Conservation (phyloP, 1,140 invertebrate genomes). For the Linepithema humile region DNA sequence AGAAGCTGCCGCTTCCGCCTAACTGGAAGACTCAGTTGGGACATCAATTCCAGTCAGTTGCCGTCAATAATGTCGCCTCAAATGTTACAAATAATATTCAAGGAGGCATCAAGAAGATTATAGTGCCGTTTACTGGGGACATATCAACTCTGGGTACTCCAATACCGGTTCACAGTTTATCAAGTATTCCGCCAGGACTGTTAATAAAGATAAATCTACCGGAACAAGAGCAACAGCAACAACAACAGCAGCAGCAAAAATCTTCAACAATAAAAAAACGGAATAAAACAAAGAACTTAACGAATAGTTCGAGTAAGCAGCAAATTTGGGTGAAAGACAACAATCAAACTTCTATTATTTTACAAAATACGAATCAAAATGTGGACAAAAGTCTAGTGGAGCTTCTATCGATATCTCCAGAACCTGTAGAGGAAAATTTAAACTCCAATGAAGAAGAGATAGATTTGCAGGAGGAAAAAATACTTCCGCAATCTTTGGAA, state of each 20-base stretch:
- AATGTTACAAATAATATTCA: conserved; percentile 70
- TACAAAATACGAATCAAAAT: conserved; percentile 28
- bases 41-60: conserved; percentile 80
- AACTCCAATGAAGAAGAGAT: conserved; percentile 19
- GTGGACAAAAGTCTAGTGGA: conserved; percentile 58
- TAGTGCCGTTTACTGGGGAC: conserved; percentile 80
- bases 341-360: neutral
- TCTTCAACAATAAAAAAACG: conserved; percentile 40
- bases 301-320: conserved; percentile 41
- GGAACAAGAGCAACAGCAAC: conserved; percentile 68
- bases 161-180: conserved; percentile 82
- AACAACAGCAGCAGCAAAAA: conserved; percentile 44
- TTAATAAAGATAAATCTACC: conserved; percentile 83
- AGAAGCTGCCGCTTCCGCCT: conserved; percentile 79
- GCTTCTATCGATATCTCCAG: conserved; percentile 59
- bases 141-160: conserved; percentile 80
- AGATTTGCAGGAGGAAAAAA: conserved; percentile 50
- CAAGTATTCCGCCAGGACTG: conserved; percentile 82
- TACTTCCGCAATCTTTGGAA: conserved; percentile 45
- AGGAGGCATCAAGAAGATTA: conserved; percentile 78
- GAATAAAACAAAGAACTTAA: conserved; percentile 32
- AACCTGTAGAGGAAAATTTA: conserved; percentile 23
- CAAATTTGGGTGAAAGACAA: conserved; percentile 53
- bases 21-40: conserved; percentile 80
- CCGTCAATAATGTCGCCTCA: conserved; percentile 76